These are phyloP conservation scores for Tyrophagus putrescentiae DNA, from an alignment of 1,140 invertebrate species.

Conservation along the genomic window DNA sequence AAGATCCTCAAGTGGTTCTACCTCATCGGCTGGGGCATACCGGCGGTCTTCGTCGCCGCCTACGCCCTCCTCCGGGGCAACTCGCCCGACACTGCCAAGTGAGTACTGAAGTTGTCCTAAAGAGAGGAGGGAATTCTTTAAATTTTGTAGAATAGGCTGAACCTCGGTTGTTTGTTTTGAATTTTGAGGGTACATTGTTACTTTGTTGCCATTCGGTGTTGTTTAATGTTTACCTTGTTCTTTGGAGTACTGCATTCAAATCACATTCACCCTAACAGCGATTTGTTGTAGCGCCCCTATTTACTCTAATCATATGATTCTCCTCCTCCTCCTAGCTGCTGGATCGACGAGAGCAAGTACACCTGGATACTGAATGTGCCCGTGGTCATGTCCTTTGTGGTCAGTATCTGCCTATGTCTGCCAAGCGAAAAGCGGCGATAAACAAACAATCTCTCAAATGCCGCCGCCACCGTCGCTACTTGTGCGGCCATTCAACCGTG, in stretches of 20 bases:
- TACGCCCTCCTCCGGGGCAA: conserved; percentile 22
- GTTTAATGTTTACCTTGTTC: not conserved
- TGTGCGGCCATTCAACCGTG: no score
- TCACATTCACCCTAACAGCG: not conserved
- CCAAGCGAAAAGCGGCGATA: not conserved
- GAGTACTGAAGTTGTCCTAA: not conserved
- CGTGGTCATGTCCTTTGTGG: conserved; percentile 53
- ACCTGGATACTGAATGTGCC: conserved; percentile 57
- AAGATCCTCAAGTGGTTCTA: conserved; percentile 64
- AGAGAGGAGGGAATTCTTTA: not conserved
- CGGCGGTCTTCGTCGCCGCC: conserved; percentile 19
- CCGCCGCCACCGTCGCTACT: no score
- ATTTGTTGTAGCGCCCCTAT: not conserved
- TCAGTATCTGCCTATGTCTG: conserved; percentile 32
- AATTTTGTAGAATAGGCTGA: not conserved
- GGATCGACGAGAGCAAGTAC: conserved; percentile 58
- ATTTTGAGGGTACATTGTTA: no score
- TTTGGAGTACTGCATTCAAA: not conserved
- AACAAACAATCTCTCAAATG: no score
- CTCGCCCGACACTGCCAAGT: conserved; percentile 11
- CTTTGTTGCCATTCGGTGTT: not conserved
- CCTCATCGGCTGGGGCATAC: conserved; percentile 58
- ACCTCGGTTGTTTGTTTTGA: not conserved
- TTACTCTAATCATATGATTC: not conserved
- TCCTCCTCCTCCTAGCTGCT: conserved; percentile 48